These are phyloP conservation scores for Botia kubotai DNA, from an alignment of 2,797 vertebrate species.

Conservation along the genomic window DNA sequence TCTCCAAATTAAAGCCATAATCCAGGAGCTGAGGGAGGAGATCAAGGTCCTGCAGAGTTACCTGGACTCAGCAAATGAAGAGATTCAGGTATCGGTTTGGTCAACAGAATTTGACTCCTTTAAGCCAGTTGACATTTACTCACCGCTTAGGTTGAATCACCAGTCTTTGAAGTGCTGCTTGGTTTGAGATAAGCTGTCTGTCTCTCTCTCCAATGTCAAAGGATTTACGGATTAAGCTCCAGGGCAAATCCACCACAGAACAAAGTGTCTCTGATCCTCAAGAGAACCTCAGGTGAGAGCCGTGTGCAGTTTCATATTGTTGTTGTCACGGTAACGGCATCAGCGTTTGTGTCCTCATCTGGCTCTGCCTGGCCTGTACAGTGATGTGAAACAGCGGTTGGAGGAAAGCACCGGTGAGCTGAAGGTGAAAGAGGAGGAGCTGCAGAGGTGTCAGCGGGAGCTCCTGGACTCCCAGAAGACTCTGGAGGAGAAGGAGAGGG, in stretches of 20 bases:
- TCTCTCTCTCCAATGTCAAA: constrained; percentile 54
- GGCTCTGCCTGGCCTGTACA: constrained; percentile 60
- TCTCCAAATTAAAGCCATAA: constrained; percentile 67
- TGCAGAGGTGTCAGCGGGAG: constrained; percentile 67
- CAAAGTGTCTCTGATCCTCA: constrained; percentile 56
- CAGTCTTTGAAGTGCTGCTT: constrained; percentile 35
- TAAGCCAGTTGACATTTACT: constrained; percentile 33
- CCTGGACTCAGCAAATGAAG: constrained; percentile 79
- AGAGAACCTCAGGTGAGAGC: constrained; percentile 70
- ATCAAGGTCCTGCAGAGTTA: constrained; percentile 75
- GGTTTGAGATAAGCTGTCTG: constrained; percentile 43
- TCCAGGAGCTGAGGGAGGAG: constrained; percentile 77
- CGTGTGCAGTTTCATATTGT: neutral
- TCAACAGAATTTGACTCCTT: constrained; percentile 26
- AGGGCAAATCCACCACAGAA: constrained; percentile 63
- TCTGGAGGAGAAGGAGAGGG: constrained; percentile 73
- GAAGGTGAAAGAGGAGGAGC: constrained; percentile 71
- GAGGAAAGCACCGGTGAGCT: constrained; percentile 66
- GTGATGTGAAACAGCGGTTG: constrained; percentile 76
- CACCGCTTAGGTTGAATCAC: constrained; percentile 27
- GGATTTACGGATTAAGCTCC: constrained; percentile 74
- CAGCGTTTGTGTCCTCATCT: neutral
- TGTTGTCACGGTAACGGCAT: neutral
- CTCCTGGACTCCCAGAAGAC: constrained; percentile 72
- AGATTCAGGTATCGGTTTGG: constrained; percentile 77